Base-by-base conservation (phyloP, 1,140 invertebrate genomes). In the Venturia canescens region DNA sequence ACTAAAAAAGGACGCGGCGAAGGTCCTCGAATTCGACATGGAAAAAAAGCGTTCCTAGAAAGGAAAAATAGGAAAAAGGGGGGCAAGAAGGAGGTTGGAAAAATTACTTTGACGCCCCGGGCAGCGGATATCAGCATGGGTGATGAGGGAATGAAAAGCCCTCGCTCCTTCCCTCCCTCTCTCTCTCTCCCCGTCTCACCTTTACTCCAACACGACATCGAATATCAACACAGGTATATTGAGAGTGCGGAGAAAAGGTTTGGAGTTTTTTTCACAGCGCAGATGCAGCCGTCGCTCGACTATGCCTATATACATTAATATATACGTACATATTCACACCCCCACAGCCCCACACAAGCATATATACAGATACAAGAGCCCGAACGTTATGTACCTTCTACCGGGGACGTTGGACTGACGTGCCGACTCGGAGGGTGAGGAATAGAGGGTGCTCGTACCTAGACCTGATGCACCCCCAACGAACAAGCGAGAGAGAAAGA, bases 231-330 rank as follows among this genome's bases (percentile, higher is more conserved):
- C 31, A 44, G 2, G 31, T 31, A 31, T 31, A 69, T 31, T 15
- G 7, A 69, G 15, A 69, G 15, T 18, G 66, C 15, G 71, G 23
- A 29, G 21, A 31, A 26, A 53, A 74, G 38, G 50, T 76, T 76
- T 76, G 15, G 50, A 63, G 26, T 63, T 76, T 76, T 76, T 79
- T 83, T 79, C 78, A 83, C 66, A 81, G 82, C 82, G 82, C 82
- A 83, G 82, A 78, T 83, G 82, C 82, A 83, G 81, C 77, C 70
- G 67, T 76, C 53, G 76, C 66, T 72, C 80, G n/a, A n/a, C 80
- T 80, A 83, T 80, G 23, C 4, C 60, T 76, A 21, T 9, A 57
- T 29, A 9, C 7, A 16, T 76, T 21, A 23, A 75, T n/a, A 57
- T 50, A 3, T 57, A 31, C 50, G 15, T 44, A 26, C n/a, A 26